These are phyloP conservation scores for Ia io DNA, from an alignment of 2,113 vertebrate species.

Conservation along the genomic window DNA sequence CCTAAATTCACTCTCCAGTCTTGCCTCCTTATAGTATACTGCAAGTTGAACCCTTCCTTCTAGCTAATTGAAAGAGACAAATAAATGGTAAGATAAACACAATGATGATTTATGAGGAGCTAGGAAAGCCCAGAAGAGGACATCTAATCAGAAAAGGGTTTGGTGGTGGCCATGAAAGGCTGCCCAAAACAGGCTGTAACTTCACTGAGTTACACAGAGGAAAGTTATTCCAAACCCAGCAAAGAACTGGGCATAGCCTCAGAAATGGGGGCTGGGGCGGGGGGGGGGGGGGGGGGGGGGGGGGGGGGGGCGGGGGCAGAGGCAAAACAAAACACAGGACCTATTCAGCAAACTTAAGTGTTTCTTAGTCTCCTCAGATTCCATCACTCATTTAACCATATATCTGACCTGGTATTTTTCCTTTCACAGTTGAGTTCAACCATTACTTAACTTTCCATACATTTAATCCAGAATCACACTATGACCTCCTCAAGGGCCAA, in stretches of 20 bases:
- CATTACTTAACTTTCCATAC: neutral
- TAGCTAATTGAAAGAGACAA: neutral
- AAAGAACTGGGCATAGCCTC: neutral
- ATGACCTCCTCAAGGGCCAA: neutral
- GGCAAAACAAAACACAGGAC: neutral
- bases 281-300: fast-evolving
- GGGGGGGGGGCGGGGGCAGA: fast-evolving
- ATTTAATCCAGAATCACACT: neutral
- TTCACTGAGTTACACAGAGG: neutral
- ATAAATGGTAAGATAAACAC: neutral
- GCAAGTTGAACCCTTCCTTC: neutral
- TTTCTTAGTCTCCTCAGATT: neutral
- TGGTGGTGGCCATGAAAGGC: neutral
- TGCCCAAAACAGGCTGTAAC: neutral
- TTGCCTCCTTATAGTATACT: neutral
- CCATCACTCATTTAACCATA: neutral
- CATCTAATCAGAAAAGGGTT: neutral
- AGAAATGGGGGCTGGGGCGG: neutral
- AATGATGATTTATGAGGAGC: neutral
- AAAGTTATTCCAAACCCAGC: neutral
- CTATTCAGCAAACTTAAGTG: neutral
- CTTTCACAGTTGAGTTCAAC: neutral
- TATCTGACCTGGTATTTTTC: neutral
- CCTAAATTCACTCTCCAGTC: neutral
- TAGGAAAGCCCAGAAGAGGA: neutral